Conservation (phyloP, 2,113 vertebrate species). For the Pica pica region DNA sequence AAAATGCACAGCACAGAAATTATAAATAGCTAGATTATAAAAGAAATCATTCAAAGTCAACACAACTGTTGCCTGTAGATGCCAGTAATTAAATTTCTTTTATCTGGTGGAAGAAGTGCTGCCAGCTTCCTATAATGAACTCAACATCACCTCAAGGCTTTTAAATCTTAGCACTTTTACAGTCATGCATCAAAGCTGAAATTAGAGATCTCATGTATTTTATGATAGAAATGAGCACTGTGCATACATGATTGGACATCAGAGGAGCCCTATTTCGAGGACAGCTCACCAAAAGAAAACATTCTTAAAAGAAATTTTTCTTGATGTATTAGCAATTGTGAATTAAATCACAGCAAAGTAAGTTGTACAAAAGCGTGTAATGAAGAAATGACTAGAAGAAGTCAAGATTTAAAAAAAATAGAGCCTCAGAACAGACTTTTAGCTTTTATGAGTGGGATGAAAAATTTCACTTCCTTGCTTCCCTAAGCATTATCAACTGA, state of each 20-base stretch:
- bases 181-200: conserved; percentile 40
- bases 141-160: conserved; percentile 42
- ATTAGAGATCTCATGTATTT: conserved; percentile 38
- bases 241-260: conserved; percentile 3
- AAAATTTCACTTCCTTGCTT: background rate
- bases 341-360: background rate
- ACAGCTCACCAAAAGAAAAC: background rate
- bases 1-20: background rate
- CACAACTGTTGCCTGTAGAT: conserved; percentile 28
- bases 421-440: background rate
- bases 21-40: conserved; percentile 17
- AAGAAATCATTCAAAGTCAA: conserved; percentile 44
- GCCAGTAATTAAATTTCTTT: conserved; percentile 65
- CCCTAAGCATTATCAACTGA: background rate
- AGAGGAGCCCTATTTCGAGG: background rate
- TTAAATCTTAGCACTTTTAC: conserved; percentile 48
- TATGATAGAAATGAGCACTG: background rate
- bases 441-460: background rate
- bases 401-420: background rate
- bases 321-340: background rate
- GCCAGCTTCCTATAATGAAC: conserved; percentile 45
- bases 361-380: background rate
- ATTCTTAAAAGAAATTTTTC: background rate
- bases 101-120: conserved; percentile 32
- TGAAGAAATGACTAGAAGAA: background rate